Evolutionary conservation across 2,113 vertebrate genomes (phyloP).

Genomic region (Rhabdornis inornatus): DNA sequence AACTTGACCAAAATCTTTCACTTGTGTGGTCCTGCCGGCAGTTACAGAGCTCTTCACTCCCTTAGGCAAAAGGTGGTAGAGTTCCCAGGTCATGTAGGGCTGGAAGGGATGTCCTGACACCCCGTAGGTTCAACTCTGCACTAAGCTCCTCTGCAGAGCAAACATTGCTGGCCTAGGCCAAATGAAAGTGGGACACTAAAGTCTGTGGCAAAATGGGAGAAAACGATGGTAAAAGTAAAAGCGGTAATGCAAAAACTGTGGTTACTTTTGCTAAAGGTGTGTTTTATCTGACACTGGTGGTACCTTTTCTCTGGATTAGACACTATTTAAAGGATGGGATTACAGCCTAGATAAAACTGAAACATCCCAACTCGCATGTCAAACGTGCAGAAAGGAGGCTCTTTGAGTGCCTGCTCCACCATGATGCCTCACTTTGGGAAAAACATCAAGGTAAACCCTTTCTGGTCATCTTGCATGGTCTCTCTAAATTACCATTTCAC

Average conservation of each 20-base stretch:
- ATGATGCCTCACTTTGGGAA: background rate
- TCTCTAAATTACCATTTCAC: background rate
- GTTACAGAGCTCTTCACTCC: background rate
- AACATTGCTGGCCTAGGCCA: background rate
- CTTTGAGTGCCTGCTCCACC: background rate
- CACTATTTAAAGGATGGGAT: background rate
- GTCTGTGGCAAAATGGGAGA: background rate
- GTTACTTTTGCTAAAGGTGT: background rate
- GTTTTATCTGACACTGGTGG: background rate
- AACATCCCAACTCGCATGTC: background rate
- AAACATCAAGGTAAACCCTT: background rate
- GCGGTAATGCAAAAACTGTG: background rate
- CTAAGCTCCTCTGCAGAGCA: background rate
- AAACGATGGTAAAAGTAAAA: background rate
- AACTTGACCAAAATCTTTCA: background rate
- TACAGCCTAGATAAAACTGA: background rate
- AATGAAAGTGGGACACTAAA: background rate
- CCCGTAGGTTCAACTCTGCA: accelerated
- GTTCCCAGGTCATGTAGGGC: accelerated
- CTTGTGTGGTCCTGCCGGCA: background rate
- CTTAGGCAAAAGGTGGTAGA: background rate
- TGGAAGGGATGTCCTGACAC: background rate
- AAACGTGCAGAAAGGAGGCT: background rate
- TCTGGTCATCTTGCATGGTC: background rate
- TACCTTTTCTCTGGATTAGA: background rate